A percentile compares a stretch with the other conserved stretches of the same genome.
Conservation (phyloP, 2,797 vertebrate species). For the Furcifer pardalis region DNA sequence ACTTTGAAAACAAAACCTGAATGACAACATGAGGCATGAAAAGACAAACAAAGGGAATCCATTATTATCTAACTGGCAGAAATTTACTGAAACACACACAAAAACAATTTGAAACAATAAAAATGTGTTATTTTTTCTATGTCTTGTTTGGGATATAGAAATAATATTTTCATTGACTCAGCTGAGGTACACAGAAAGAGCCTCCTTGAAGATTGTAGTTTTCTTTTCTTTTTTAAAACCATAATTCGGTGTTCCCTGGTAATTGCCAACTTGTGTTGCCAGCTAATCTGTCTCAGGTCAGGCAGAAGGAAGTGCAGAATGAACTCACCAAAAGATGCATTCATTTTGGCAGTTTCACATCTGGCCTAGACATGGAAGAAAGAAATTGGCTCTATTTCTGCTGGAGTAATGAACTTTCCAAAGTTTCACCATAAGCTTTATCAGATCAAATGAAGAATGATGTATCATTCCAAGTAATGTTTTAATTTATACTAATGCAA, state of each 20-base stretch:
- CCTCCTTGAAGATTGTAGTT: too few relatives aligned
- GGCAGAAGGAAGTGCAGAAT: too few relatives aligned
- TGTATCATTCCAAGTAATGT: not conserved
- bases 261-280: too few relatives aligned
- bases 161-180: conserved; percentile 2
- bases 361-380: too few relatives aligned
- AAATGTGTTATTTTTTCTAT: not conserved
- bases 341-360: too few relatives aligned
- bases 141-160: not conserved
- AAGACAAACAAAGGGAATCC: not conserved
- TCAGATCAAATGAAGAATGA: not conserved
- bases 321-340: too few relatives aligned
- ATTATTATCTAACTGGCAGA: not conserved
- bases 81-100: not conserved
- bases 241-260: too few relatives aligned
- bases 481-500: not conserved
- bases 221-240: too few relatives aligned
- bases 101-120: not conserved
- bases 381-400: not conserved
- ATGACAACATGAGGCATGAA: not conserved
- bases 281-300: too few relatives aligned
- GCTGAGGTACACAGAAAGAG: too few relatives aligned
- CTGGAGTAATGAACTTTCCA: not conserved
- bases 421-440: not conserved
- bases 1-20: not conserved